Evolutionary conservation across 1,140 invertebrate species (phyloP).

Genomic region (Drosophila nannoptera): DNA sequence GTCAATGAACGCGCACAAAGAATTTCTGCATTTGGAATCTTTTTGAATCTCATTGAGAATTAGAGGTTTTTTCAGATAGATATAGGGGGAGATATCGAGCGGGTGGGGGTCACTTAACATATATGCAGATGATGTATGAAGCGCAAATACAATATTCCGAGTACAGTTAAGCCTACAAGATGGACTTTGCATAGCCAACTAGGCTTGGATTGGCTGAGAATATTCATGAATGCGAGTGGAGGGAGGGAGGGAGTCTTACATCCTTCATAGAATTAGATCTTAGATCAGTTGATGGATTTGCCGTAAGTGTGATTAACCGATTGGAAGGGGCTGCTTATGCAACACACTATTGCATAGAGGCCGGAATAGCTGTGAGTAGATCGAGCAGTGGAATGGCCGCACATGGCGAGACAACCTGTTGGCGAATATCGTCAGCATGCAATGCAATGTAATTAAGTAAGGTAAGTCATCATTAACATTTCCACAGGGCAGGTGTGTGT

Average conservation of each 20-base stretch:
- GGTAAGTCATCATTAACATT: conserved; percentile 65
- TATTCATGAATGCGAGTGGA: no score
- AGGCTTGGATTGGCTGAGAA: no score
- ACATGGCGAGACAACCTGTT: conserved; percentile 39
- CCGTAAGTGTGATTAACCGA: no score
- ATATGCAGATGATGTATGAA: conserved; percentile 1
- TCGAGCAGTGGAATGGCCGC: not conserved
- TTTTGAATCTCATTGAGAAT: conserved; percentile 19
- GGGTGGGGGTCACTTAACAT: conserved; percentile 17
- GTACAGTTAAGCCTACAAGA: conserved; percentile 1
- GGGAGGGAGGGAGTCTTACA: no score
- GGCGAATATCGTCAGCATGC: conserved; percentile 30
- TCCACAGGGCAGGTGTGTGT: conserved; percentile 66
- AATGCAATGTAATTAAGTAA: conserved; percentile 51
- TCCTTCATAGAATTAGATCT: no score
- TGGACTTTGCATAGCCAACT: not conserved
- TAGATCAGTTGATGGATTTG: no score
- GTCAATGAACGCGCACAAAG: conserved; percentile 24
- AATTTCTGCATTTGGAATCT: conserved; percentile 38
- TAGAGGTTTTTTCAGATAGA: conserved; percentile 5
- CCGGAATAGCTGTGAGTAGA: not conserved
- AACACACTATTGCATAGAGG: no score
- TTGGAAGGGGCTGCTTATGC: no score
- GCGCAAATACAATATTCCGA: not conserved
- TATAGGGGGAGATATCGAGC: conserved; percentile 7